A percentile compares a stretch with the other conserved stretches of the same genome.
These are phyloP conservation scores for Aporophyla lueneburgensis DNA, from an alignment of 2,888 invertebrate genomes.

Conservation along the genomic window DNA sequence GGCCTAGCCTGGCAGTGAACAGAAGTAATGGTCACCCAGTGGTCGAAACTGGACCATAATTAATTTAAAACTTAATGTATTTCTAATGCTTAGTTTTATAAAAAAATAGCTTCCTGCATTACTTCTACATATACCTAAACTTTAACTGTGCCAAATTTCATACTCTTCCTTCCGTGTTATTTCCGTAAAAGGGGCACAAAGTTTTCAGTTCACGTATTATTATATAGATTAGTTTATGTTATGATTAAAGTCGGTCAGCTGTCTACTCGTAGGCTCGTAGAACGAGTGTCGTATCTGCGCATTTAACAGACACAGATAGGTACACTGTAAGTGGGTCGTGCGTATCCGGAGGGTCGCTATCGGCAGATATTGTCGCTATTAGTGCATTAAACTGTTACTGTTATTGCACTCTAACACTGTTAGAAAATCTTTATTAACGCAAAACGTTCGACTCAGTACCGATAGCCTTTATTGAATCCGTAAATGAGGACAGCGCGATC, in stretches of 20 bases:
- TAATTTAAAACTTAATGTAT: too few species aligned
- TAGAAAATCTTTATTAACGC: constrained; percentile 65
- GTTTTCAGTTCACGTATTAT: too few species aligned
- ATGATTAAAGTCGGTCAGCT: constrained; percentile 74
- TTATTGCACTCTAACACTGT: constrained; percentile 63
- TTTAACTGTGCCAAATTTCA: background rate
- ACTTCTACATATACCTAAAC: too few species aligned
- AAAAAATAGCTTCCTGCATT: too few species aligned
- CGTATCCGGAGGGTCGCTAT: constrained; percentile 85
- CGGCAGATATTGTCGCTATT: constrained; percentile 76
- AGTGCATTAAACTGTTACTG: constrained; percentile 77
- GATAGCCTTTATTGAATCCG: constrained; percentile 55
- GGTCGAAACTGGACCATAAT: too few species aligned
- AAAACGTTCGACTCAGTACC: constrained; percentile 37
- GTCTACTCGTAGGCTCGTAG: constrained; percentile 69
- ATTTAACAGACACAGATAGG: constrained; percentile 64
- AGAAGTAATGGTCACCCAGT: too few species aligned
- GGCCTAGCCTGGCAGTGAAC: too few species aligned
- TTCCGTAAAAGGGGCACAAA: too few species aligned
- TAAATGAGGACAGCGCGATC: constrained; percentile 33
- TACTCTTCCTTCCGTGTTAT: too few species aligned
- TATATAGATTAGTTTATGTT: constrained; percentile 48
- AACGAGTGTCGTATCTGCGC: constrained; percentile 67
- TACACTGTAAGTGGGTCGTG: constrained; percentile 81
- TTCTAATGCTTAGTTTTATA: too few species aligned